Percentiles rank a stretch among this genome's conserved stretches.
phyloP scores from a whole-genome alignment of 2,113 vertebrate genomes.

The Balaeniceps rex region DNA sequence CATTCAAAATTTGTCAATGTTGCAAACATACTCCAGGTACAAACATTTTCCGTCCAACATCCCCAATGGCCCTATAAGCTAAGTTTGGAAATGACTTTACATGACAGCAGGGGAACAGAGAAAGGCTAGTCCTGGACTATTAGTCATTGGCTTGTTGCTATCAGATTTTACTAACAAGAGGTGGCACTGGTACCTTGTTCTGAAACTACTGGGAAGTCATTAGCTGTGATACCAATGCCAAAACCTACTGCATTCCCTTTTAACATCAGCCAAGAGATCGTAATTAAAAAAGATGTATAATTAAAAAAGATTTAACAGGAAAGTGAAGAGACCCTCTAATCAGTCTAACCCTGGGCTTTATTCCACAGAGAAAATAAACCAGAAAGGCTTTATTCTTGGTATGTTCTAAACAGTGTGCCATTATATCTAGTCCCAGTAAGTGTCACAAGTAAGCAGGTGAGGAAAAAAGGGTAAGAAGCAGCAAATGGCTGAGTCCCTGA shows the following conservation, averaged over 20 bases:
- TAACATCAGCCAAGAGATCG: background rate
- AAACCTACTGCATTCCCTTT: background rate
- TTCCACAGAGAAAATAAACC: background rate
- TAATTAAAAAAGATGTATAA: background rate
- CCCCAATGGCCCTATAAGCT: background rate
- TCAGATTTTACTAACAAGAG: slow-evolving; percentile 12
- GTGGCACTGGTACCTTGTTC: background rate
- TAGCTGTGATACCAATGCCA: background rate
- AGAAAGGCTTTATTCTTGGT: background rate
- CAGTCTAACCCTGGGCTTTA: background rate
- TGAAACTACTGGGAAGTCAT: background rate
- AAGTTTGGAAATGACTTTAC: background rate
- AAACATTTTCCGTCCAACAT: background rate
- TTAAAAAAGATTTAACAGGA: background rate
- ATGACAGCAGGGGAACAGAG: background rate
- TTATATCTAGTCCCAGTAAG: background rate
- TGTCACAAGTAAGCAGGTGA: background rate
- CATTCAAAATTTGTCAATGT: background rate
- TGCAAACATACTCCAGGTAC: background rate
- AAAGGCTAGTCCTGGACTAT: background rate
- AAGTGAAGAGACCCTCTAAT: background rate
- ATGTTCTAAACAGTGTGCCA: background rate
- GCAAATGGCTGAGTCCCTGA: background rate
- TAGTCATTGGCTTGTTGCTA: background rate
- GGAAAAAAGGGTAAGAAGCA: background rate